Conservation (phyloP, 2,797 vertebrate species). For the Siniperca obscura region DNA sequence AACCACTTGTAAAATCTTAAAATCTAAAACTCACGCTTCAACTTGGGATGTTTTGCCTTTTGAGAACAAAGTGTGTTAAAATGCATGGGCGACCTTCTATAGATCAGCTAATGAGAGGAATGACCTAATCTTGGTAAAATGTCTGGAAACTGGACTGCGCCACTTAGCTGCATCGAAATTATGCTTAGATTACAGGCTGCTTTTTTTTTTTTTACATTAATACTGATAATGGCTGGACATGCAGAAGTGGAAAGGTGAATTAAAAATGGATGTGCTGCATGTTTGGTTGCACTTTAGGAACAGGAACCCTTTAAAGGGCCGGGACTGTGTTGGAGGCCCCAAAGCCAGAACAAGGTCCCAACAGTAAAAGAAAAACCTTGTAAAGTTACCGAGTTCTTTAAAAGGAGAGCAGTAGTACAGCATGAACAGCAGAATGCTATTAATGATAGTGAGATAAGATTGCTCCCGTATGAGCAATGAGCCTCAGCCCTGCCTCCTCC, state of each 20-base stretch:
- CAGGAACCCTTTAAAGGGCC: too few relatives aligned
- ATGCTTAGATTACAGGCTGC: neutral
- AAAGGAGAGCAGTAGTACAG: neutral
- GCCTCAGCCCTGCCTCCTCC: conserved; percentile 38
- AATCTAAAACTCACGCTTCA: neutral
- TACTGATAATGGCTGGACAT: neutral
- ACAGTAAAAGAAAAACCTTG: too few relatives aligned
- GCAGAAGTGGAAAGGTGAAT: neutral
- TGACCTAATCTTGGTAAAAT: neutral
- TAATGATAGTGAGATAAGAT: conserved; percentile 63
- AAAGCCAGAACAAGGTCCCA: too few relatives aligned
- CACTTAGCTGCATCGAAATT: neutral
- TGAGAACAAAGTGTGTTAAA: neutral
- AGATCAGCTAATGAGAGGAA: neutral
- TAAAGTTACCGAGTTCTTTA: too few relatives aligned
- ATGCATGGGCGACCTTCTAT: too few relatives aligned
- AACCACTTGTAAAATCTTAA: neutral
- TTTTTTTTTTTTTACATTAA: neutral
- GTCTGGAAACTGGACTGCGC: neutral
- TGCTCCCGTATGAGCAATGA: conserved; percentile 36
- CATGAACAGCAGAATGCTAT: conserved; percentile 57
- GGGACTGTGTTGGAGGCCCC: too few relatives aligned
- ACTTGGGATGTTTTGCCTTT: neutral
- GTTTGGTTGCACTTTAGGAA: too few relatives aligned
- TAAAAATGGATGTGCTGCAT: too few relatives aligned